Evolutionary conservation across 2,888 invertebrate species (phyloP).

Genomic region (Philopedon plagiatum): DNA sequence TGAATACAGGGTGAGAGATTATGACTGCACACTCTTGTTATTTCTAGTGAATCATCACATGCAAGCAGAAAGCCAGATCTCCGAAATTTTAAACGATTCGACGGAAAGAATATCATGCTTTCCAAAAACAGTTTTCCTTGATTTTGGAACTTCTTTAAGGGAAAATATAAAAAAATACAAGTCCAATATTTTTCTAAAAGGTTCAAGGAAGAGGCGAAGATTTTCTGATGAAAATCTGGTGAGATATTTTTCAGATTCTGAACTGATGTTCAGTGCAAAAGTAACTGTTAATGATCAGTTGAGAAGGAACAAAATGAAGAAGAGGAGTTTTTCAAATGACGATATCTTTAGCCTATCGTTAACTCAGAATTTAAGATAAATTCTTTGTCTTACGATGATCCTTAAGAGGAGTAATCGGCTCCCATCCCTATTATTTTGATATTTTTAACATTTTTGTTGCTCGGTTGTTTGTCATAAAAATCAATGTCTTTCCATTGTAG

Average conservation of each 20-base stretch:
- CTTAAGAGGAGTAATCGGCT: no score
- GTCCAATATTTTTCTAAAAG: slow-evolving; percentile 40
- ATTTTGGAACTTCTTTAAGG: slow-evolving; percentile 38
- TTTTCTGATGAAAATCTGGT: slow-evolving; percentile 51
- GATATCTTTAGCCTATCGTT: slow-evolving; percentile 43
- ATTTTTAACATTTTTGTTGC: no score
- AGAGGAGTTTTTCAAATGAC: slow-evolving; percentile 54
- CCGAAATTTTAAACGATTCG: background rate
- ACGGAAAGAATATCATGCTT: slow-evolving; percentile 44
- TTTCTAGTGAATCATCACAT: background rate
- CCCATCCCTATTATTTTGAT: no score
- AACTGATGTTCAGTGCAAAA: slow-evolving; percentile 46
- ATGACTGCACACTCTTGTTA: no score
- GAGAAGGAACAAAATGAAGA: slow-evolving; percentile 27
- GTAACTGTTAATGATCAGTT: background rate
- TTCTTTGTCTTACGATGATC: no score
- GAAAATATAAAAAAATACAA: slow-evolving; percentile 51
- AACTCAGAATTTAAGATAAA: background rate
- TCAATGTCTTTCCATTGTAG: no score
- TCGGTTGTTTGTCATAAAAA: no score
- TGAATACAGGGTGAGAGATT: no score
- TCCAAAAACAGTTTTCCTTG: slow-evolving; percentile 47
- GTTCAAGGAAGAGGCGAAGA: slow-evolving; percentile 39
- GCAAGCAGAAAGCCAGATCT: background rate
- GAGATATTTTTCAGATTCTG: slow-evolving; percentile 57